Conservation (phyloP, 2,113 vertebrate genomes). For the Vireo altiloquus region DNA sequence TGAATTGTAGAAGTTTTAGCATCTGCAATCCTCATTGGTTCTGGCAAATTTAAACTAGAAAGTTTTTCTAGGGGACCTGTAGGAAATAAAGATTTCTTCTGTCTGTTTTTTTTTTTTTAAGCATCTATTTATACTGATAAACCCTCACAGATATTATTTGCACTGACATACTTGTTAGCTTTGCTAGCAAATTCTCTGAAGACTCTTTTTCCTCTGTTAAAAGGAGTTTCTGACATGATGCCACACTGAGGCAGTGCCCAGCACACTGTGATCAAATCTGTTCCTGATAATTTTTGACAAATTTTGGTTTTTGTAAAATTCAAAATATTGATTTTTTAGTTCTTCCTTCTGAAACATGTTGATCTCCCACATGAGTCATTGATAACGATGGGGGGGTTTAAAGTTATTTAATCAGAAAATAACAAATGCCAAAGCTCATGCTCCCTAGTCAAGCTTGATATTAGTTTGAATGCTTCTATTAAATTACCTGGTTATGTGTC, state of each 20-base stretch:
- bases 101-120: background rate
- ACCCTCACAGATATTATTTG: background rate
- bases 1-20: background rate
- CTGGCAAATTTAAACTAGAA: background rate
- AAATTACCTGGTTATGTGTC: background rate
- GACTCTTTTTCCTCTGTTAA: background rate
- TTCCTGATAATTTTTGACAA: background rate
- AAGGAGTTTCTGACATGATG: background rate
- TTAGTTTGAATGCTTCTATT: background rate
- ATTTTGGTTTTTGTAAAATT: background rate
- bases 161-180: background rate
- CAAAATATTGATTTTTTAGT: background rate
- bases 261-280: background rate
- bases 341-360: background rate
- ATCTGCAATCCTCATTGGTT: background rate
- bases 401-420: background rate
- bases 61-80: background rate
- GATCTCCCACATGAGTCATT: background rate
- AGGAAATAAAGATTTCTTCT: background rate
- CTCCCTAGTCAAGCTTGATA: background rate
- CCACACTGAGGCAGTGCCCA: background rate
- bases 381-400: background rate
- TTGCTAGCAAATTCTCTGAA: background rate
- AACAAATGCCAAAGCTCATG: background rate
- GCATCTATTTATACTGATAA: background rate